A percentile compares a stretch with the other conserved stretches of the same genome.
Conservation (phyloP, 2,797 vertebrate species). For the Pangasius djambal region DNA sequence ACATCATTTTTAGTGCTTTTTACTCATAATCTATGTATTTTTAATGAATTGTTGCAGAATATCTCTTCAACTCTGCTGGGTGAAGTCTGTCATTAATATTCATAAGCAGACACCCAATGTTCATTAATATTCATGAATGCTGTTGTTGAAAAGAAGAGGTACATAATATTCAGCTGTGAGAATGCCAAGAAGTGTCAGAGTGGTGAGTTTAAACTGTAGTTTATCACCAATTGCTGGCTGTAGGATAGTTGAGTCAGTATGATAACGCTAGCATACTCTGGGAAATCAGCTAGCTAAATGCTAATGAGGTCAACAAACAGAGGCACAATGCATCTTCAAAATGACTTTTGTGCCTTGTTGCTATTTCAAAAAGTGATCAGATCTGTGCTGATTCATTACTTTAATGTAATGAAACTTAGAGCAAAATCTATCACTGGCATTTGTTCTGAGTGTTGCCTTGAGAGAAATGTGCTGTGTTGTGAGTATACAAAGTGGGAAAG, state of each 20-base stretch:
- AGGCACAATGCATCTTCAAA: background rate
- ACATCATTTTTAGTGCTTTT: background rate
- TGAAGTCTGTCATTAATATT: conserved; percentile 5
- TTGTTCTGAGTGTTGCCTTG: background rate
- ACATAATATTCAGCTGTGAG: background rate
- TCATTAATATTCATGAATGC: conserved; percentile 3
- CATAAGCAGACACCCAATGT: background rate
- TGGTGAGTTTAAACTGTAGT: background rate
- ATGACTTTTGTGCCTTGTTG: background rate
- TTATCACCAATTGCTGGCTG: background rate
- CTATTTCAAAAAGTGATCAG: background rate
- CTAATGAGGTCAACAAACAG: background rate
- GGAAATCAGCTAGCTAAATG: conserved; percentile 6
- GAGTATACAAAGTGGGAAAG: background rate
- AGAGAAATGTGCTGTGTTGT: conserved; percentile 8
- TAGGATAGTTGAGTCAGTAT: background rate
- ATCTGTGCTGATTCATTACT: conserved; percentile 24
- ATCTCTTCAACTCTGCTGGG: background rate
- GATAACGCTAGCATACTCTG: background rate
- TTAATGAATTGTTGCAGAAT: background rate
- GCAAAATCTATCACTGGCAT: conserved; percentile 16
- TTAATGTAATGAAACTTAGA: background rate
- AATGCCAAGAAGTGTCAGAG: background rate
- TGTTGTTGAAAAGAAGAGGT: background rate
- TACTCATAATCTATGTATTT: background rate